Percentiles rank a stretch among this genome's conserved stretches.
Conservation (phyloP, 1,140 invertebrate genomes). For the Drepana arcuata region DNA sequence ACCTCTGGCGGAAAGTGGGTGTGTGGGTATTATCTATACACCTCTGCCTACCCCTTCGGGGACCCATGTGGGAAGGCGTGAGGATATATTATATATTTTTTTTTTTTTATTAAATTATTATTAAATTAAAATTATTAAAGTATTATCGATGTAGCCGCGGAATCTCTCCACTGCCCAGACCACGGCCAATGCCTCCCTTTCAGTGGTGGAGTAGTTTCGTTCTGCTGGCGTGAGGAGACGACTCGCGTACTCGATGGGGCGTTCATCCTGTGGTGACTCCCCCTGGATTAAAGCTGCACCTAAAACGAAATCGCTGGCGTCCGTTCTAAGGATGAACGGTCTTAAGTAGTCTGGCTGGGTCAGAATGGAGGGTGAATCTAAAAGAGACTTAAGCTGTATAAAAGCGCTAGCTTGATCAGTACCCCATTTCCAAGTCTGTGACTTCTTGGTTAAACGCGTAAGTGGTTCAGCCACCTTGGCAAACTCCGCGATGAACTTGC, state of each 20-base stretch:
- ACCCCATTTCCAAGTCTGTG: constrained; percentile 6
- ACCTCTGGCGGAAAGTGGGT: too few species aligned
- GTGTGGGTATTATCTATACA: too few species aligned
- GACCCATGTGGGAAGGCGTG: too few species aligned
- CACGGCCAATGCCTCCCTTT: constrained; percentile 63
- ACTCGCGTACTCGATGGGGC: too few species aligned
- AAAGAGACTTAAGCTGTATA: constrained; percentile 3
- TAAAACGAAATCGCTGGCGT: constrained; percentile 8
- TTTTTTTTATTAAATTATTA: too few species aligned
- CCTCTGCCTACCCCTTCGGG: too few species aligned
- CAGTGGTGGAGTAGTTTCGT: constrained; percentile 24
- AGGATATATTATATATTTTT: too few species aligned
- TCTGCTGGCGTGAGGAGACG: not conserved
- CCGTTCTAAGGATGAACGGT: constrained; percentile 8
- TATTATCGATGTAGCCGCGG: too few species aligned
- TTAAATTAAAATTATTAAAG: too few species aligned
- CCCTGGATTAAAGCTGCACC: constrained; percentile 4
- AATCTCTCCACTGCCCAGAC: constrained; percentile 62
- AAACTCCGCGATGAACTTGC: constrained; percentile 18
- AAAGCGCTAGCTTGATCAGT: constrained; percentile 3
- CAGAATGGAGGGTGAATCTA: constrained; percentile 5
- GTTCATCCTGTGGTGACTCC: not conserved
- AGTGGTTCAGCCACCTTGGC: constrained; percentile 9
- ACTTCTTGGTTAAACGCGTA: constrained; percentile 9
- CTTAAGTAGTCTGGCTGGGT: constrained; percentile 3